A percentile compares a stretch with the other conserved stretches of the same genome.
Conservation (phyloP, 1,140 invertebrate species). For the Drosophila jambulina region DNA sequence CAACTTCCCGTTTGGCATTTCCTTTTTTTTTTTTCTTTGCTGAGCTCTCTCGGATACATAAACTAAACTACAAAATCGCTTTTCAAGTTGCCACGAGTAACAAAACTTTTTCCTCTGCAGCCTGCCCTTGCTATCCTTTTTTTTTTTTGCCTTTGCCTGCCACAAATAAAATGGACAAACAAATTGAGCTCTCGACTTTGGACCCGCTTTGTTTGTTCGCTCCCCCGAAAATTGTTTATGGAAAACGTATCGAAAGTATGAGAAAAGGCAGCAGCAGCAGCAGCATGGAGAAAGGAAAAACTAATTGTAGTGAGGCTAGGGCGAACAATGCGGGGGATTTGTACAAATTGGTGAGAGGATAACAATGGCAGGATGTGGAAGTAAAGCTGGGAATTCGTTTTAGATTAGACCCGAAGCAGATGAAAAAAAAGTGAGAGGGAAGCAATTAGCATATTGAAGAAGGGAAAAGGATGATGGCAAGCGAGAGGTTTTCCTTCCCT, state of each 20-base stretch:
- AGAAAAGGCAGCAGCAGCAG: neutral
- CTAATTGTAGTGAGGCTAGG: slow-evolving; percentile 34
- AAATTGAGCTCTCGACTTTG: slow-evolving; percentile 58
- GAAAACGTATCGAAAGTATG: slow-evolving; percentile 31
- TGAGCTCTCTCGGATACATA: slow-evolving; percentile 40
- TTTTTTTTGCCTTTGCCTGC: slow-evolving; percentile 36
- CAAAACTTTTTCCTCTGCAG: slow-evolving; percentile 26
- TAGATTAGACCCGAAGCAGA: slow-evolving; percentile 5
- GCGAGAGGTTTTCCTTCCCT: neutral
- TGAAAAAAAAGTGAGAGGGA: slow-evolving; percentile 1
- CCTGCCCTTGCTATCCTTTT: slow-evolving; percentile 2
- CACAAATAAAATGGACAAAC: slow-evolving; percentile 61
- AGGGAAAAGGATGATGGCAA: neutral
- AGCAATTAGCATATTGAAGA: slow-evolving; percentile 8
- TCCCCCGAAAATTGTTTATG: slow-evolving; percentile 57
- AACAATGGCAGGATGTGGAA: slow-evolving; percentile 4
- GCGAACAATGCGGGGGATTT: slow-evolving; percentile 9
- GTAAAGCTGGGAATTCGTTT: slow-evolving; percentile 10
- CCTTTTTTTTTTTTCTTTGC: slow-evolving; percentile 14
- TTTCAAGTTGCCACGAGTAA: slow-evolving; percentile 50
- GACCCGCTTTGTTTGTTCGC: slow-evolving; percentile 20
- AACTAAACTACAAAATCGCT: slow-evolving; percentile 73
- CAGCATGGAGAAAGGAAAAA: slow-evolving; percentile 2
- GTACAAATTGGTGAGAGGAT: slow-evolving; percentile 9
- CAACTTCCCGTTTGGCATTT: slow-evolving; percentile 19